Conservation (phyloP, 2,888 invertebrate genomes). For the Phyllotreta cruciferae region DNA sequence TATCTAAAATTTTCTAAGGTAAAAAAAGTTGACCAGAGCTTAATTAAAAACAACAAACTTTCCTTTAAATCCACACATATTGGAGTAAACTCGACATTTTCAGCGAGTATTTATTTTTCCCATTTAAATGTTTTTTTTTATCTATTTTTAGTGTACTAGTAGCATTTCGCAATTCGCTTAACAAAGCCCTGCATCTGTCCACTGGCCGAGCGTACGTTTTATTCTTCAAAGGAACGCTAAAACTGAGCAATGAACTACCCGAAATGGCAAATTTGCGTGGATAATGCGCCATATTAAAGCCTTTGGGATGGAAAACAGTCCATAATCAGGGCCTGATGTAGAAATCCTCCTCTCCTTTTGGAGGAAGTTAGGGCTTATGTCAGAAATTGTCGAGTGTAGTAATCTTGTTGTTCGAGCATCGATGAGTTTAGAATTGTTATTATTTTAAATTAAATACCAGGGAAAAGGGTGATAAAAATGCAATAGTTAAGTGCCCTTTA, state of each 20-base stretch:
- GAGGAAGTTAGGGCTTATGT: background rate
- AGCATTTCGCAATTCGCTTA: slow-evolving; percentile 6
- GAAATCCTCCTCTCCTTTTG: background rate
- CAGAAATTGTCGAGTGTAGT: background rate
- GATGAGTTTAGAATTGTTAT: background rate
- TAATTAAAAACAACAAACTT: too few relatives aligned
- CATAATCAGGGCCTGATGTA: slow-evolving; percentile 9
- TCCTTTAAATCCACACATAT: too few relatives aligned
- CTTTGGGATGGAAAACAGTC: slow-evolving; percentile 12
- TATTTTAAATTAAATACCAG: background rate
- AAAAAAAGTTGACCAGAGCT: too few relatives aligned
- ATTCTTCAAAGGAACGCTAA: slow-evolving; percentile 12
- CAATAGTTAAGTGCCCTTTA: too few relatives aligned
- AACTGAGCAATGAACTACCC: slow-evolving; percentile 11
- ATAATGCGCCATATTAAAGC: slow-evolving; percentile 4
- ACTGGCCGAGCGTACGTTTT: slow-evolving; percentile 9
- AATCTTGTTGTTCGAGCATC: slow-evolving; percentile 1
- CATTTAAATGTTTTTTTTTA: background rate
- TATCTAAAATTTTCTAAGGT: too few relatives aligned
- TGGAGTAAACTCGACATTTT: too few relatives aligned
- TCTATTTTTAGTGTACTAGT: slow-evolving; percentile 3
- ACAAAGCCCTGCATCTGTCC: slow-evolving; percentile 5
- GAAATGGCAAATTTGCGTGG: slow-evolving; percentile 4
- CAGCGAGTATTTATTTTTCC: too few relatives aligned
- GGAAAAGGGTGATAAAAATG: too few relatives aligned